phyloP scores from a whole-genome alignment of 2,888 invertebrate genomes.

The Julus scanicus region DNA sequence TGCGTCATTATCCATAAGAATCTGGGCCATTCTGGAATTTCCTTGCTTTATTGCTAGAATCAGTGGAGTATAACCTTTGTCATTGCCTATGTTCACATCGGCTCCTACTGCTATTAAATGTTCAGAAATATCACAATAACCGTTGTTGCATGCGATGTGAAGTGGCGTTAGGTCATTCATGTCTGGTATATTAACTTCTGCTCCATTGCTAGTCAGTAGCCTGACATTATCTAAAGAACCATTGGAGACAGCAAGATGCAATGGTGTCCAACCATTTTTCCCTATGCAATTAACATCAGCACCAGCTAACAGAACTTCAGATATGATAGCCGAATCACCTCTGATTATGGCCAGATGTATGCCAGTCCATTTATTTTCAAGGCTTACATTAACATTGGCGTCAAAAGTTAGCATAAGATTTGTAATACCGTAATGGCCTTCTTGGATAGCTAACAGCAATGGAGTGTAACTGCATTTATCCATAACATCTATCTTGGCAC shows the following conservation, averaged over 20 bases:
- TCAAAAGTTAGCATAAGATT: not conserved
- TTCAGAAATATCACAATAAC: not conserved
- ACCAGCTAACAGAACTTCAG: not conserved
- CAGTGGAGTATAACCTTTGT: not conserved
- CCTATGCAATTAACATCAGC: not conserved
- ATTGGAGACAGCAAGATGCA: not conserved
- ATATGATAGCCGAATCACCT: not conserved
- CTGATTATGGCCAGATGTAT: not conserved
- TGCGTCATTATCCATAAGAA: not conserved
- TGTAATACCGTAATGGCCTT: not conserved
- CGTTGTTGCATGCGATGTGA: not conserved
- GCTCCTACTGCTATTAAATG: not conserved
- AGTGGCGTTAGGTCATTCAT: conserved; percentile 59
- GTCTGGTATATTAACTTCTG: conserved; percentile 74
- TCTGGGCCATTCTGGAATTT: not conserved
- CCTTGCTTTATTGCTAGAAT: not conserved
- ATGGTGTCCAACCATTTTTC: not conserved
- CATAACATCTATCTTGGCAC: not conserved
- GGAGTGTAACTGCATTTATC: not conserved
- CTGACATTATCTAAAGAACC: conserved; percentile 68
- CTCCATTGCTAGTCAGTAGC: conserved; percentile 71
- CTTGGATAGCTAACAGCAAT: not conserved
- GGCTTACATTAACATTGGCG: not conserved
- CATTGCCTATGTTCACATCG: not conserved
- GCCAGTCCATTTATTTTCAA: not conserved